Evolutionary conservation across 2,888 invertebrate genomes (phyloP), one percentile per base, ranked within the genome.

Genomic region (Malacosoma neustria): DNA sequence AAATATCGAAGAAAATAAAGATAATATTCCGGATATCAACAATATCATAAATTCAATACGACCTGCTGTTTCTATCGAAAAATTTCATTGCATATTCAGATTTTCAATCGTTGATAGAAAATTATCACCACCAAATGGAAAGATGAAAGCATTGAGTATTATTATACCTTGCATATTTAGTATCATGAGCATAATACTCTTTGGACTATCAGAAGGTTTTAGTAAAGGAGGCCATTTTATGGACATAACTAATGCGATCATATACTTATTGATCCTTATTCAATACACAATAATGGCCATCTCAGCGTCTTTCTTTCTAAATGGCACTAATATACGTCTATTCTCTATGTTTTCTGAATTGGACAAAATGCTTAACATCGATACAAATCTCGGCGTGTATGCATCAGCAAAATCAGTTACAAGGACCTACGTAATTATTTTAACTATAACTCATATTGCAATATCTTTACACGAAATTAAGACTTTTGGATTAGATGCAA

Each of bases 41-140:
- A 22, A 22, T 22, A 9, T 22, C 9, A 22, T 22, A 22, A 22
- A 1, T 22, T 7, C 22, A 7, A 9, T 22, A 22, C 22, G 22
- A 22, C 0, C 22, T 2, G 9, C 9, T 22, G 9, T 4, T 22
- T 9, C 9, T 2, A 7, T 22, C 22, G 22, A 22, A 9, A 7
- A 22, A 7, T 22, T 5, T 9, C 9, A 3, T 35, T 75, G 74
- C 14, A 63, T 73, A 46, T 63, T 61, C 30, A 47, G 72, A 47
- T 66, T 65, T 36, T 49, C 51, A 22, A 30, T 51, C 6, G 44
- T 40, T 1, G 45, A 59, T 11, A 56, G 54, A 14, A 41, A 51
- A 12, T 14, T 69, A n/a, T 15, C 46, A 2, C 40, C 50, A 2
- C 49, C 63, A 11, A 57, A 38, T 15, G 50, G 40, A 39, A 44